These are phyloP conservation scores for Sorex fumeus DNA, from an alignment of 2,113 vertebrate species.

Conservation along the genomic window DNA sequence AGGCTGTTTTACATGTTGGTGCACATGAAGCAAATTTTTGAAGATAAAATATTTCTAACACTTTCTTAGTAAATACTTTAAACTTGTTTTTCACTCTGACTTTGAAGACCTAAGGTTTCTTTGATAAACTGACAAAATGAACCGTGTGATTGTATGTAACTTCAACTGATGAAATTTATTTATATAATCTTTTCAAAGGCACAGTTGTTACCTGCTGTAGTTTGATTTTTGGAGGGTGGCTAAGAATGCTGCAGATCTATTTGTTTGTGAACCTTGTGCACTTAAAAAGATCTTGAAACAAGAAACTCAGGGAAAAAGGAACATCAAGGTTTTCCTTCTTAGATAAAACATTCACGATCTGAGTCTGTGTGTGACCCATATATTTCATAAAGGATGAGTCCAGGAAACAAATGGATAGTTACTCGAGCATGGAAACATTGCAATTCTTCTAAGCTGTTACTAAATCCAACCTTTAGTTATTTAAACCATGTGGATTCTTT, in stretches of 20 bases:
- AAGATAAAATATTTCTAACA: constrained; percentile 19
- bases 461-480: constrained; percentile 59
- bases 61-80: constrained; percentile 1
- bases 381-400: constrained; percentile 68
- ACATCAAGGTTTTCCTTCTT: constrained; percentile 19
- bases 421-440: constrained; percentile 34
- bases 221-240: constrained; percentile 6
- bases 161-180: constrained; percentile 9
- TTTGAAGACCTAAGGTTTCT: constrained; percentile 42
- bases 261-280: background rate
- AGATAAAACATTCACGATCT: constrained; percentile 22
- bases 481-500: constrained; percentile 65
- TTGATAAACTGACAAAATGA: constrained; percentile 26
- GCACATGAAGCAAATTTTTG: background rate
- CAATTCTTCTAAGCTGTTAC: constrained; percentile 40
- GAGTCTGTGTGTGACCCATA: constrained; percentile 23
- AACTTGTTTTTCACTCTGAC: constrained; percentile 6
- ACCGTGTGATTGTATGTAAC: background rate
- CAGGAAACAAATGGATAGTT: constrained; percentile 51
- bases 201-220: background rate
- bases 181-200: constrained; percentile 29
- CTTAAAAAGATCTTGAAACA: background rate
- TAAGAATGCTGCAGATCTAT: background rate
- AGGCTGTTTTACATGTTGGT: background rate
- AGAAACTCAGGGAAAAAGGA: background rate